Conservation (phyloP, 1,140 invertebrate genomes). For the Lithobius niger region DNA sequence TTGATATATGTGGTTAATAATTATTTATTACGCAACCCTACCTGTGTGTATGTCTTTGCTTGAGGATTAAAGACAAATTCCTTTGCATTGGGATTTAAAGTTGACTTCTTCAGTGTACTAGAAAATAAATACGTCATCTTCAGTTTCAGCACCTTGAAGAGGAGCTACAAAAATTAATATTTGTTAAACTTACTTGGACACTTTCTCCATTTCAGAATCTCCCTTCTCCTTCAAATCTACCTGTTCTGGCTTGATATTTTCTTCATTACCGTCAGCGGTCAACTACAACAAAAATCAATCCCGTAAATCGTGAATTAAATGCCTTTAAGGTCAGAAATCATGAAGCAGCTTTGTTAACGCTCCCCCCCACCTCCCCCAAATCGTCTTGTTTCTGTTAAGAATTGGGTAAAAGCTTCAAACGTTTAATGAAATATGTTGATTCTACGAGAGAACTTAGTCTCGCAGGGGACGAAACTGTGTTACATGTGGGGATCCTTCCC, state of each 20-base stretch:
- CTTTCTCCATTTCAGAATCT: conserved; percentile 10
- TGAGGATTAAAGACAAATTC: conserved; percentile 70
- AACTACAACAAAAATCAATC: conserved; percentile 7
- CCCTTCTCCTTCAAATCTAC: conserved; percentile 9
- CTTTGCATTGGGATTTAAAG: conserved; percentile 73
- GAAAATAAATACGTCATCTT: too few relatives aligned
- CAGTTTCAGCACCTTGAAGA: background rate
- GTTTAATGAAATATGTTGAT: too few relatives aligned
- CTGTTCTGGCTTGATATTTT: conserved; percentile 1
- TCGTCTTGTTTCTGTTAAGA: too few relatives aligned
- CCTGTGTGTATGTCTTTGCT: conserved; percentile 70
- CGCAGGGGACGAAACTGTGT: too few relatives aligned
- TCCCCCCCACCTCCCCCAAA: background rate
- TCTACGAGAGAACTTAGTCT: too few relatives aligned
- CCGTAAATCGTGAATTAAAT: background rate
- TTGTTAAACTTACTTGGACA: conserved; percentile 1
- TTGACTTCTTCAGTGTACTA: conserved; percentile 53
- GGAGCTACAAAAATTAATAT: background rate
- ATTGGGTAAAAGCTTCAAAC: too few relatives aligned
- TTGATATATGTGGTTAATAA: too few relatives aligned
- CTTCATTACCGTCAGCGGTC: conserved; percentile 13
- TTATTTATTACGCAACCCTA: conserved; percentile 33
- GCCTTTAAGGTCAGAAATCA: background rate
- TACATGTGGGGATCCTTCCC: too few relatives aligned
- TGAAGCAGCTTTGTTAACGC: background rate